A percentile compares a stretch with the other conserved stretches of the same genome.
These are phyloP conservation scores for Hemibates koningsi DNA, from an alignment of 2,113 vertebrate genomes.

Conservation along the genomic window DNA sequence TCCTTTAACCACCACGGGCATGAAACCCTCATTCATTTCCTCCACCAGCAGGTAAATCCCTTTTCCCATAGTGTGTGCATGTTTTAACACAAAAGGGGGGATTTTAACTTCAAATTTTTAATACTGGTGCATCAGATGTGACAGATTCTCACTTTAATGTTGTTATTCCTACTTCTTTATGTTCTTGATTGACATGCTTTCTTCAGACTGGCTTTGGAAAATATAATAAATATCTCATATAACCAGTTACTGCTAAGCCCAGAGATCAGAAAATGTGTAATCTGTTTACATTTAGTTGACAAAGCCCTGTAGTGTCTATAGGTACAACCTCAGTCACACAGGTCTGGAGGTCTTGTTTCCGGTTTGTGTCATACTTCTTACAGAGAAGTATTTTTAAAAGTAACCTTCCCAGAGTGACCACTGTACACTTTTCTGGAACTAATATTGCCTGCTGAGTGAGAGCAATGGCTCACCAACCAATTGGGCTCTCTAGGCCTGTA, in stretches of 20 bases:
- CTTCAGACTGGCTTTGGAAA: background rate
- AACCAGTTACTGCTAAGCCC: background rate
- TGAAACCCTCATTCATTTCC: constrained; percentile 33
- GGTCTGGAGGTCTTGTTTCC: background rate
- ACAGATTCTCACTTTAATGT: background rate
- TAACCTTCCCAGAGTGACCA: background rate
- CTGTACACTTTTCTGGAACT: background rate
- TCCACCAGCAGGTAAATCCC: constrained; percentile 19
- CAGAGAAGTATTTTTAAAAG: background rate
- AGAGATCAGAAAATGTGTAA: background rate
- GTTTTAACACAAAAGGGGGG: background rate
- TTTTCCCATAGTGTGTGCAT: background rate
- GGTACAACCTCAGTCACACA: background rate
- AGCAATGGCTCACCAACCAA: background rate
- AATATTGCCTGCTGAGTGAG: background rate
- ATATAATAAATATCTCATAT: background rate
- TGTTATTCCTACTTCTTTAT: background rate
- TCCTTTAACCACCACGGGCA: constrained; percentile 1
- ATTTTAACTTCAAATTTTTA: background rate
- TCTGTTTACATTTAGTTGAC: background rate
- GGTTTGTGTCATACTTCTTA: background rate
- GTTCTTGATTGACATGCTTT: background rate
- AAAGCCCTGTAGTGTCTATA: background rate
- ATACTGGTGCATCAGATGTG: constrained; percentile 1
- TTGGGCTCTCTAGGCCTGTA: background rate